Evolutionary conservation across 2,113 vertebrate genomes (phyloP).

Genomic region (Dasyornis broadbenti): DNA sequence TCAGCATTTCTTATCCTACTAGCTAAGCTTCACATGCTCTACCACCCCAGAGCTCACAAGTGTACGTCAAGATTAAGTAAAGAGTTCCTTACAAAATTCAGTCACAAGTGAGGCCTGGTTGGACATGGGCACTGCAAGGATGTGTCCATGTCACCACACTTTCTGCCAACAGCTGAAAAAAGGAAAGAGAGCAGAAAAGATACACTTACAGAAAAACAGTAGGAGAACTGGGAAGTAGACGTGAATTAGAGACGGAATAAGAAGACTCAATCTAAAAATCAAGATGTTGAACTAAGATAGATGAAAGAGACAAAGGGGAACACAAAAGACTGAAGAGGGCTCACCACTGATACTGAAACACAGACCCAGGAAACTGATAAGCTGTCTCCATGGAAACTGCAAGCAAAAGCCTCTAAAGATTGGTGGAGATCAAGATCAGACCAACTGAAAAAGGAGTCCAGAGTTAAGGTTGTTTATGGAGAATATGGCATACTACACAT

Average conservation of each 20-base stretch:
- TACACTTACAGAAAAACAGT: not conserved
- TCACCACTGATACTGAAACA: not conserved
- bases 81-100: not conserved
- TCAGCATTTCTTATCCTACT: not conserved
- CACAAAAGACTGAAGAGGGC: not conserved
- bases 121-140: not conserved
- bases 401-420: not conserved
- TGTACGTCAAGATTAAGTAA: not conserved
- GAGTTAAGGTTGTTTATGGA: not conserved
- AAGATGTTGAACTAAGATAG: not conserved
- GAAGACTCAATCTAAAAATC: not conserved
- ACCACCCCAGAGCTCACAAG: not conserved
- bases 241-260: not conserved
- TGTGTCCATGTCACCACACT: not conserved
- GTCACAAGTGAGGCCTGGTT: not conserved
- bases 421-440: not conserved
- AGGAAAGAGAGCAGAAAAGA: not conserved
- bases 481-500: not conserved
- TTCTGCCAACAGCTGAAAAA: not conserved
- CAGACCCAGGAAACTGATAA: not conserved
- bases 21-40: not conserved
- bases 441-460: not conserved
- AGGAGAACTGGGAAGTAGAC: not conserved
- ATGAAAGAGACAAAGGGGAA: not conserved
- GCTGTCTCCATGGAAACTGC: not conserved